Conservation (phyloP, 1,140 invertebrate genomes). For the Drosophila guanche region DNA sequence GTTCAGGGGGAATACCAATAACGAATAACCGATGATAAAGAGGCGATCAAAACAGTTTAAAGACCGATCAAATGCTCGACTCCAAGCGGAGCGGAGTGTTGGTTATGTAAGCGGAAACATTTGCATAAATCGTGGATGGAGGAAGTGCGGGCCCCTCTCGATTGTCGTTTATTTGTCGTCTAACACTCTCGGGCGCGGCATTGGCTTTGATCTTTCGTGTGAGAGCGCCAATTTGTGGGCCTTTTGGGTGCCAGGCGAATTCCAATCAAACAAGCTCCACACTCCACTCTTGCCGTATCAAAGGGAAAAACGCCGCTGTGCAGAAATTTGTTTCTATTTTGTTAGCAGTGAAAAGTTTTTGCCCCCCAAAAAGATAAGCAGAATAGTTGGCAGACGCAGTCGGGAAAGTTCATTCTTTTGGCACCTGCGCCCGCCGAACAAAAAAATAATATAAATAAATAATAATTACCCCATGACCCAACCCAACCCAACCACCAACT, state of each 20-base stretch:
- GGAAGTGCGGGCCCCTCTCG: constrained; percentile 19
- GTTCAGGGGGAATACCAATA: constrained; percentile 17
- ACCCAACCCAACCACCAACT: no score
- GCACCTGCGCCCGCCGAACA: constrained; percentile 27
- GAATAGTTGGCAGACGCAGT: constrained; percentile 39
- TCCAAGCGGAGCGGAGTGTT: no score
- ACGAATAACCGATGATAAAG: constrained; percentile 30
- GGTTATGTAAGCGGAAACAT: constrained; percentile 44
- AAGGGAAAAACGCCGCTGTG: constrained; percentile 49
- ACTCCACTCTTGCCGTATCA: constrained; percentile 14
- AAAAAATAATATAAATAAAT: constrained; percentile 46
- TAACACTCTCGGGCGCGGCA: constrained; percentile 54
- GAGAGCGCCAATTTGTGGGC: constrained; percentile 44
- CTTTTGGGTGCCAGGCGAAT: constrained; percentile 38
- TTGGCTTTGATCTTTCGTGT: constrained; percentile 35
- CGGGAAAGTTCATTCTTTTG: constrained; percentile 32
- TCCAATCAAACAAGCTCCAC: constrained; percentile 48
- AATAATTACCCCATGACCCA: constrained; percentile 35
- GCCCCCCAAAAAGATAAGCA: constrained; percentile 39
- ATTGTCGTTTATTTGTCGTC: constrained; percentile 52
- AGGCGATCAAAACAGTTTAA: constrained; percentile 60
- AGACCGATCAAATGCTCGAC: constrained; percentile 34
- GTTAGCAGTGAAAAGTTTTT: constrained; percentile 49
- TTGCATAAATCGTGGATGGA: constrained; percentile 44
- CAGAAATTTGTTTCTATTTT: constrained; percentile 49